Base-by-base conservation (phyloP, 2,113 vertebrate species). In the Pachycephala philippinensis region DNA sequence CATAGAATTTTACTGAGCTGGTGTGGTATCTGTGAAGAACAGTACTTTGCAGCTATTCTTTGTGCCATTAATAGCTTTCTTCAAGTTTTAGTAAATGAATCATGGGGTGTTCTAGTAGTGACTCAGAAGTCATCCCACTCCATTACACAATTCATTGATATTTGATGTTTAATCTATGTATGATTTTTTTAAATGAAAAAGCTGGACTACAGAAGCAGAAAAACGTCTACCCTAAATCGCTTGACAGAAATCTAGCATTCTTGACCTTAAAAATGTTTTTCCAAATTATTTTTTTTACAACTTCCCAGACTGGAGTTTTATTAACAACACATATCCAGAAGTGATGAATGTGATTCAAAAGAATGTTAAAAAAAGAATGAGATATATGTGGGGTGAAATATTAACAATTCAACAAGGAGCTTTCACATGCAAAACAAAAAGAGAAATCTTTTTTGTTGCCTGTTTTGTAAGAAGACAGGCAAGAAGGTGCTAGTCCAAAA, bases 91-190 rank as follows among this genome's bases (percentile, higher is more conserved):
- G 37, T 70, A 80, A 93, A 86, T 94, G 89, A 98, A 93, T 97
- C 95, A 96, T n/a, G 37, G 75, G 13, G 27, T 93, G 71, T 94
- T 97, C 86, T 95, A 81, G 30, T 50, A 94, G 39, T 97, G 93
- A 98, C 85, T 97, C 92, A 93, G 84, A 92, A 96, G 79, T 63
- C 79, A 92, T 82, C 63, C 57, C 39, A 65, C 59, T 94, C 93
- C 79, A 45, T 95, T 95, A 71, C 35, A 96, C 30, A 72, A 60
- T 87, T 87, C 33, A 72, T 47, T 85, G 60, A 49, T 84, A 91
- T 92, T 95, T 93, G 35, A 82, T 71, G 70, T 93, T 84, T 96
- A 92, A 93, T 76, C 17, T 65, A 47, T 22, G 19, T 12, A 18
- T 53, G 13, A 81, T 11, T 15, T 75, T 39, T 44, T 47, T 59